phyloP scores from a whole-genome alignment of 2,113 vertebrate species.

The Elephas maximus region DNA sequence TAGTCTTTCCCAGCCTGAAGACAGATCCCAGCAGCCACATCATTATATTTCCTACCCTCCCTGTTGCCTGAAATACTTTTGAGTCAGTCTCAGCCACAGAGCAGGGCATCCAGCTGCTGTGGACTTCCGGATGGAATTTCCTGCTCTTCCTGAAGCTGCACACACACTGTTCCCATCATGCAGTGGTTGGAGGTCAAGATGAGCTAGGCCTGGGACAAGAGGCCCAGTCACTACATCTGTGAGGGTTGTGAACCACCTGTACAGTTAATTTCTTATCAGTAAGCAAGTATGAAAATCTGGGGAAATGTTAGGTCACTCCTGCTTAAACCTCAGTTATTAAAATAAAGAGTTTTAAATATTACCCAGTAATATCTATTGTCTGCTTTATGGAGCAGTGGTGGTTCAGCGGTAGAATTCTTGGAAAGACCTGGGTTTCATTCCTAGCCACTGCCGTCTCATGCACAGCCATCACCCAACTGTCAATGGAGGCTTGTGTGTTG shows the following conservation, averaged over 20 bases:
- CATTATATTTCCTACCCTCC: not conserved
- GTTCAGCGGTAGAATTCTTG: not conserved
- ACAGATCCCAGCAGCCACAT: not conserved
- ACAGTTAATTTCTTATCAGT: not conserved
- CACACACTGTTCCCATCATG: not conserved
- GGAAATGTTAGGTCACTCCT: not conserved
- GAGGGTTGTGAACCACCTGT: not conserved
- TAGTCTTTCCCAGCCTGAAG: not conserved
- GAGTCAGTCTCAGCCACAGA: constrained; percentile 38
- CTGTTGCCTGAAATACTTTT: constrained; percentile 24
- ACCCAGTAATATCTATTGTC: not conserved
- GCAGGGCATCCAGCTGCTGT: not conserved
- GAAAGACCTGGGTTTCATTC: not conserved
- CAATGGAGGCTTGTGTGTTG: not conserved
- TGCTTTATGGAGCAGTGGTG: not conserved
- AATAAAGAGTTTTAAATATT: constrained; percentile 54
- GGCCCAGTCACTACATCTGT: not conserved
- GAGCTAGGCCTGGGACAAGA: not conserved
- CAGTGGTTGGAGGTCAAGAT: not conserved
- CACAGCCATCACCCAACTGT: not conserved
- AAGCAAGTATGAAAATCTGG: not conserved
- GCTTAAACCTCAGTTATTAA: not conserved
- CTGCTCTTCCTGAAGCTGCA: not conserved
- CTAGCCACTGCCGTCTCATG: not conserved
- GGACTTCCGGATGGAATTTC: not conserved